These are phyloP conservation scores for Falcunculus frontatus DNA, from an alignment of 2,113 vertebrate genomes.

Conservation along the genomic window DNA sequence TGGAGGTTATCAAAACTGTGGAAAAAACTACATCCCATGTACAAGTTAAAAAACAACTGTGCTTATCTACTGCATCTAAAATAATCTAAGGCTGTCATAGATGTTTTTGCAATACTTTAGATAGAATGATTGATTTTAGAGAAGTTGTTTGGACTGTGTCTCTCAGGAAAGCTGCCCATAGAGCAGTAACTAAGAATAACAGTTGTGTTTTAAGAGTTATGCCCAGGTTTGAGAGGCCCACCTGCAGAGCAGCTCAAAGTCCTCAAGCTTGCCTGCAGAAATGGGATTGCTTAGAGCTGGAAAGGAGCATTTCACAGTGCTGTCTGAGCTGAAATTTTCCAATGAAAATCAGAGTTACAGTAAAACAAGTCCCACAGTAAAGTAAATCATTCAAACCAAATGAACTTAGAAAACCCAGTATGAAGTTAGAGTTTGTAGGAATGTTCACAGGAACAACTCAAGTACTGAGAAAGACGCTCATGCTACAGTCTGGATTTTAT, in stretches of 20 bases:
- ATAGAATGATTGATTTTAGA: constrained; percentile 7
- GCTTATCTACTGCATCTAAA: constrained; percentile 10
- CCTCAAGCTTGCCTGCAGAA: not conserved
- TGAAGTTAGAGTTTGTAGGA: not conserved
- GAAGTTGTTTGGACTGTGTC: constrained; percentile 1
- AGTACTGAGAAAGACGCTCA: not conserved
- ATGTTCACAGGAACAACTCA: not conserved
- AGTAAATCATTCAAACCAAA: not conserved
- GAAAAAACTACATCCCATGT: not conserved
- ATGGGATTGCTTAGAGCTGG: not conserved
- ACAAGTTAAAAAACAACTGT: constrained; percentile 3
- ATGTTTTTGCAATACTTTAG: constrained; percentile 19
- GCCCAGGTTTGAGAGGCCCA: not conserved
- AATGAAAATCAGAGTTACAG: not conserved
- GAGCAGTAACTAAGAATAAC: constrained; percentile 14
- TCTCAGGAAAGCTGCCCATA: constrained; percentile 7
- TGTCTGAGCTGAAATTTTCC: not conserved
- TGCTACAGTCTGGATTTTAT: not conserved
- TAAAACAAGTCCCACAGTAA: not conserved
- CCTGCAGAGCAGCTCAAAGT: not conserved
- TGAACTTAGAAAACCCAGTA: not conserved
- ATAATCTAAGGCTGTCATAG: constrained; percentile 25
- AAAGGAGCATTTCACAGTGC: not conserved
- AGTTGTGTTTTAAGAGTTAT: not conserved
- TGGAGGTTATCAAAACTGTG: constrained; percentile 58